A percentile compares a stretch with the other conserved stretches of the same genome.
Conservation (phyloP, 1,140 invertebrate genomes). For the Ridgeia piscesae region DNA sequence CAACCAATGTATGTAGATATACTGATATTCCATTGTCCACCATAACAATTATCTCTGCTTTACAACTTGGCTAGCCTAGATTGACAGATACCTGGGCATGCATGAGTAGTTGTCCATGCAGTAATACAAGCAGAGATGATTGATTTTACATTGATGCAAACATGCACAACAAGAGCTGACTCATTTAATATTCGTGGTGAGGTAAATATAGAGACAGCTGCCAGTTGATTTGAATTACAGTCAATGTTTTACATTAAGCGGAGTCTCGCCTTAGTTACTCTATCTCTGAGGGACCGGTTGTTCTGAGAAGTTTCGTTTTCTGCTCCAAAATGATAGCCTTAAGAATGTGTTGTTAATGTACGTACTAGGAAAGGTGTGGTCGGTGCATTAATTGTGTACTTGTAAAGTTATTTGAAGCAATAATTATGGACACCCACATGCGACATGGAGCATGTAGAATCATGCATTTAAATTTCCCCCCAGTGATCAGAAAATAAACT, state of each 20-base stretch:
- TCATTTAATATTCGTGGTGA: neutral
- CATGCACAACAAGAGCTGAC: neutral
- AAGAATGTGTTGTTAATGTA: neutral
- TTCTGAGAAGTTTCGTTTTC: neutral
- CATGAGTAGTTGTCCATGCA: neutral
- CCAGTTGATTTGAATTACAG: neutral
- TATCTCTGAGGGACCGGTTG: neutral
- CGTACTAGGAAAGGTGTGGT: neutral
- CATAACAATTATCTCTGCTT: too few relatives aligned
- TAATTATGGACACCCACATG: neutral
- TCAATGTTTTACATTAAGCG: neutral
- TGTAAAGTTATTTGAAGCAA: neutral
- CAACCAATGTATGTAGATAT: neutral
- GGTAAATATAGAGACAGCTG: neutral
- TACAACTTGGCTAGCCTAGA: neutral
- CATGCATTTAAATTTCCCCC: too few relatives aligned
- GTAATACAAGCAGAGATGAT: neutral
- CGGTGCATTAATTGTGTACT: neutral
- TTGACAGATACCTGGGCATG: neutral
- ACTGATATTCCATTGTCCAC: neutral
- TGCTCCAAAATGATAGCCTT: neutral
- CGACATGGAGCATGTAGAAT: too few relatives aligned
- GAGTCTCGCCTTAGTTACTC: neutral
- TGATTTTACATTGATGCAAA: neutral
- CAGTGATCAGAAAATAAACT: too few relatives aligned